Evolutionary conservation across 2,797 vertebrate genomes (phyloP), one percentile per base, ranked within the genome.

Genomic region (Avahi laniger): DNA sequence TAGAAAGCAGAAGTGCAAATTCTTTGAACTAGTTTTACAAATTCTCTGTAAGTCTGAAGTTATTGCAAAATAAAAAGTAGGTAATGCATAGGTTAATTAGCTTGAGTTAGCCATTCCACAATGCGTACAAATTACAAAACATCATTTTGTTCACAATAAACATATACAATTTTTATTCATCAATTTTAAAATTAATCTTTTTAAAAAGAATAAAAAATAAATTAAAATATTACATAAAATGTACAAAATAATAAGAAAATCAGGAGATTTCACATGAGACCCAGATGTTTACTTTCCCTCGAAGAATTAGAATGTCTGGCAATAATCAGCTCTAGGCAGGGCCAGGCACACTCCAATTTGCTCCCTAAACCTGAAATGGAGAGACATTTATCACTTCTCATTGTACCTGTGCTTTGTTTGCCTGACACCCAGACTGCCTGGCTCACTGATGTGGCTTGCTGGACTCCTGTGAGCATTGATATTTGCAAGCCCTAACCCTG

Each of bases 61-160:
- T 82, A 80, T 79, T 67, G 75, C 54, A 46, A 89, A 94, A 61
- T 85, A 48, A 80, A 94, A 95, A 89, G 59, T 61, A 91, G 33
- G 48, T 35, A 81, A 72, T 63, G 35, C 28, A 78, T 38, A 38
- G 63, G 63, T 20, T 61, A 78, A 78, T 90, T 78, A 69, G 33
- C 41, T 83, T 35, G 5, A 46, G 14, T 89, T 48, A 69, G n/a
- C 72, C 22, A 22, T 78, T 94, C 41, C 7, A 78, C n/a, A 70
- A 33, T 52, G 35, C 35, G n/a, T 11, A 30, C 72, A 30, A 30
- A 82, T 59, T 76, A 90, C 50, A 61, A 94, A 84, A 78, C 2
- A 75, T 76, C 11, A 48, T 22, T 4, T 41, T 50, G 7, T 28
- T 1, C 7, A 0, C 22, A 14, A 65, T 81, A 75, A 30, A 33